Base-by-base conservation (phyloP, 2,113 vertebrate species). In the Zosterops lateralis region DNA sequence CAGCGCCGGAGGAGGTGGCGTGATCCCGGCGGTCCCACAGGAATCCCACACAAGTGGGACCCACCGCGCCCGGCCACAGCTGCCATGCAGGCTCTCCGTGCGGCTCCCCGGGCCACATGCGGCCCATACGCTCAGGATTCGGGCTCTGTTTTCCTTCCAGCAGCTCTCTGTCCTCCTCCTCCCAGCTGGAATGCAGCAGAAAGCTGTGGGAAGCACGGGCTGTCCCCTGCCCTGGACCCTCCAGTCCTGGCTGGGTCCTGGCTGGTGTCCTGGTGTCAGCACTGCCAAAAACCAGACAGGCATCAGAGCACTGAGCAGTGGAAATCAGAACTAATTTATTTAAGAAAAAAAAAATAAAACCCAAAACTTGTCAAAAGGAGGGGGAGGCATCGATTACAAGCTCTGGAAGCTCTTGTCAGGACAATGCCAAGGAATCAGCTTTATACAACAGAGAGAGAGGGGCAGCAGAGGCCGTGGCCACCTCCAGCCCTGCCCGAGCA, bases 301-400 rank as follows among this genome's bases (percentile, higher is more conserved):
- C 58, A 5, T 10, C 56, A 15, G 73, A 67, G 67, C 44, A 3
- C 75, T 13, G 75, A 45, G 85, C 53, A 51, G 32, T 87, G 83
- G 92, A 65, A 93, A 25, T 95, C 87, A 92, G 68, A 97, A 58
- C 86, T 92, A 72, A 91, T 98, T 98, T 98, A 98, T 97, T 98
- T 93, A 75, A 84, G 91, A 13, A 25, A 45, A 65, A 83, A 48
- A 19, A 47, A 47, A 48, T 12, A 24, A 50, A 32, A 0, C 16
- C 40, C 40, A 67, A 83, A 80, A 83, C 90, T 93, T 58, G 53
- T 84, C 74, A 83, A 93, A 28, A 78, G 77, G 92, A 74, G 76
- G 84, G 89, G 84, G 54, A 68, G 89, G 89, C 93, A 94, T 92
- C 29, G 80, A 44, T 96, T 94, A 97, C 90, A 97, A 97, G 97